Conservation (phyloP, 1,140 invertebrate genomes). For the Orussus abietinus region DNA sequence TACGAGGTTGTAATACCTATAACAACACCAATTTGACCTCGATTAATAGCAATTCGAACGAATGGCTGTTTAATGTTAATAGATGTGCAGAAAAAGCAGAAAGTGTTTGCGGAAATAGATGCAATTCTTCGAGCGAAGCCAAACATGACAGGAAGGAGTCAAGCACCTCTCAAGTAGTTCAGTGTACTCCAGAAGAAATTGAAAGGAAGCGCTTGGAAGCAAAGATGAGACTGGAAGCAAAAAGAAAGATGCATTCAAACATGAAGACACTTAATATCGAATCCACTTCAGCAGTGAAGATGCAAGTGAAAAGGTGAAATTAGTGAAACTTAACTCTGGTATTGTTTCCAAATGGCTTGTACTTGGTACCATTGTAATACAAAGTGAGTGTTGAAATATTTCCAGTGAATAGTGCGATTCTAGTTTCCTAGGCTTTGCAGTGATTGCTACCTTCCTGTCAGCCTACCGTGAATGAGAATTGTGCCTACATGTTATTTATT, state of each 20-base stretch:
- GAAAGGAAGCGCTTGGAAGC: constrained; percentile 43
- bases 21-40: constrained; percentile 14
- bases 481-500: too few species aligned
- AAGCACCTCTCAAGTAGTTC: constrained; percentile 15
- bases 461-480: too few species aligned
- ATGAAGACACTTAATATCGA: too few species aligned
- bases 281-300: not conserved
- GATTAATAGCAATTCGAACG: constrained; percentile 8
- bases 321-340: too few species aligned
- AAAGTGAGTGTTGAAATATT: too few species aligned
- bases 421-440: too few species aligned
- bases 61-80: constrained; percentile 18
- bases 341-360: too few species aligned
- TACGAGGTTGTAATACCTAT: constrained; percentile 5
- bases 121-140: constrained; percentile 18
- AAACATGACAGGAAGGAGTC: constrained; percentile 4
- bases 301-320: not conserved
- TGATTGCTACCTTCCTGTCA: too few species aligned
- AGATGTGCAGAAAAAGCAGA: constrained; percentile 22
- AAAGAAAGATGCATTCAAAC: constrained; percentile 19
- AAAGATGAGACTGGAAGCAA: constrained; percentile 35
- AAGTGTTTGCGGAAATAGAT: constrained; percentile 16
- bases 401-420: too few species aligned
- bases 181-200: constrained; percentile 41
- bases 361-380: too few species aligned